phyloP scores from a whole-genome alignment of 1,140 invertebrate species.

The Cydia pomonella region DNA sequence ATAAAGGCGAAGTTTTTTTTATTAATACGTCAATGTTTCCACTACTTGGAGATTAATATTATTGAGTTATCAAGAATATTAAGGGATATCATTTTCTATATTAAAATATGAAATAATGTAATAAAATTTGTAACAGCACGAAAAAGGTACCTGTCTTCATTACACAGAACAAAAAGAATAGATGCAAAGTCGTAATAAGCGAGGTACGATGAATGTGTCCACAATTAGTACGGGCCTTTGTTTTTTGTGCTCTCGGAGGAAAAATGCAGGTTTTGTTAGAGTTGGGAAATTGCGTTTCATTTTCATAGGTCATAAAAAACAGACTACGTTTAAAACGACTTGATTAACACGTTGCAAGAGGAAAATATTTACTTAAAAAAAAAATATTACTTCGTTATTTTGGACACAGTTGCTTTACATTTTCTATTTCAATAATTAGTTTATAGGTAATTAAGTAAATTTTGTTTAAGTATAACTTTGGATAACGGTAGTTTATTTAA shows the following conservation, averaged over 20 bases:
- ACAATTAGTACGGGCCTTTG: conserved; percentile 9
- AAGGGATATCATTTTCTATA: too few species aligned
- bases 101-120: too few species aligned
- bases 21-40: too few species aligned
- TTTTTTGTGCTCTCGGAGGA: neutral
- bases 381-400: neutral
- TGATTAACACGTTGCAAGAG: neutral
- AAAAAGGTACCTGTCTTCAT: too few species aligned
- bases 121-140: too few species aligned
- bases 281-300: conserved; percentile 7
- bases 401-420: neutral
- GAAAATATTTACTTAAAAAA: neutral
- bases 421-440: too few species aligned
- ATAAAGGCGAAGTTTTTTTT: too few species aligned
- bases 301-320: neutral
- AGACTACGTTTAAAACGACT: neutral
- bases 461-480: neutral
- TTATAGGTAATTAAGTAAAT: too few species aligned
- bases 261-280: conserved; percentile 14
- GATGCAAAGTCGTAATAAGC: neutral
- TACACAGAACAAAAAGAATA: neutral
- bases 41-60: too few species aligned
- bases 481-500: too few species aligned
- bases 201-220: neutral
- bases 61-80: too few species aligned